Base-by-base conservation (phyloP, 2,888 invertebrate genomes). In the Drepanosiphum platanoidis region DNA sequence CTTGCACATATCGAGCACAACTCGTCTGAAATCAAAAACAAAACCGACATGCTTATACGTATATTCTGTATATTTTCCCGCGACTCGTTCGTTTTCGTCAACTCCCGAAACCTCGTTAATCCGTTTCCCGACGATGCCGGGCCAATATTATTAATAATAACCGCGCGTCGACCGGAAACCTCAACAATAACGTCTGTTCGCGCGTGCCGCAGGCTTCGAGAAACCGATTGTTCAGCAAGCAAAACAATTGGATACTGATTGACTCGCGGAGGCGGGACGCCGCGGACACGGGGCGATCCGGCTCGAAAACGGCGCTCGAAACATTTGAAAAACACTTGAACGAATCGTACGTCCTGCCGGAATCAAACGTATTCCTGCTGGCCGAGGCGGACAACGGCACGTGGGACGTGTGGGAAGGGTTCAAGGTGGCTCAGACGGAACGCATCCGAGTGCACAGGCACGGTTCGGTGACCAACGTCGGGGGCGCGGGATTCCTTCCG, bases 321-420 rank as follows among this genome's bases (percentile, higher is more conserved):
- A 84, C 52, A 3, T 84, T 84, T n/a, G 77, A 77, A 39, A 77
- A 22, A n/a, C 52, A 84, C 27, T 70, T 84, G n/a, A 22, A 1
- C 36, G 36, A 39, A 0, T 52, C 30, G 15, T 84, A 84, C 70
- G 58, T 84, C 27, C 27, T 84, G 11, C 84, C 84, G n/a, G 84
- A 84, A 8, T 84, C 84, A 7, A 77, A 68, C 15, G 84, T 84
- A 36, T 77, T 30, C 7, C 11, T 77, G 13, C 58, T 84, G 1
- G 32, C 68, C 13, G 13, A 32, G 2, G n/a, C n/a, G 1, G n/a
- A 22, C 7, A 46, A 13, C 27, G 52, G n/a, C 22, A 3, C 36
- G 58, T 84, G 84, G 84, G 84, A 77, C 9, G 68, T 84, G n/a
- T 84, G 77, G 84, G 84, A 77, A n/a, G 84, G 84, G 9, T 84